Evolutionary conservation across 2,888 invertebrate genomes (phyloP), one percentile per base, ranked within the genome.

Genomic region (Gastrophysa polygoni): DNA sequence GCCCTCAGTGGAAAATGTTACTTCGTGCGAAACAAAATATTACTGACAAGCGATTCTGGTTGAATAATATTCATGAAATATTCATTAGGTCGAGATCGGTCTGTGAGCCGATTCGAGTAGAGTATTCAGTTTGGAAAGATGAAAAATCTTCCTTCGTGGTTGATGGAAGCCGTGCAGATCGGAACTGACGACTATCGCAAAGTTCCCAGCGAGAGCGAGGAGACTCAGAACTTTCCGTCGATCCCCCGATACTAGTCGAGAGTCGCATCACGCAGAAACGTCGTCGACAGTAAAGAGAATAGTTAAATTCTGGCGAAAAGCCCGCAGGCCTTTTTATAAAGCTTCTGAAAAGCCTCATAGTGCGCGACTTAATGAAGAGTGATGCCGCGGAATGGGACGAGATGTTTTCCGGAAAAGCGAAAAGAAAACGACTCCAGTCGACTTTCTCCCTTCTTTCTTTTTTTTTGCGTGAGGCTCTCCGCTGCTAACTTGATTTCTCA

Each of bases 331-430:
- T 68, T 68, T 71, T 67, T 70, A 66, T 66, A 66, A 66, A 68
- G 69, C 66, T 63, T 67, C 68, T 68, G 67, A 68, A 70, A 72
- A 68, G 67, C 68, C 63, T 68, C 64, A 57, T 66, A 61, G 61
- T 60, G 64, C 57, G 61, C 63, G 57, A 62, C 66, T 68, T 72
- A 73, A 73, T 73, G 73, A 73, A 73, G 73, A 73, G 73, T 73
- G 73, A 73, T 72, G 71, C 72, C 61, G 55, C 66, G 60, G 68
- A 68, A 73, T 72, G 71, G 69, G 71, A 72, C 72, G 70, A 68
- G 72, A 73, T 69, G 73, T 72, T 71, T 66, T 69, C 67, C 59
- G 59, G 64, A 65, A 68, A 68, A 69, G 65, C 52, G 50, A 55
- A 50, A 66, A 60, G 43, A 24, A 20, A 21, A 43, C 43, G 43